These are phyloP conservation scores for Macquaria ambigua DNA, from an alignment of 2,113 vertebrate genomes.

Conservation along the genomic window DNA sequence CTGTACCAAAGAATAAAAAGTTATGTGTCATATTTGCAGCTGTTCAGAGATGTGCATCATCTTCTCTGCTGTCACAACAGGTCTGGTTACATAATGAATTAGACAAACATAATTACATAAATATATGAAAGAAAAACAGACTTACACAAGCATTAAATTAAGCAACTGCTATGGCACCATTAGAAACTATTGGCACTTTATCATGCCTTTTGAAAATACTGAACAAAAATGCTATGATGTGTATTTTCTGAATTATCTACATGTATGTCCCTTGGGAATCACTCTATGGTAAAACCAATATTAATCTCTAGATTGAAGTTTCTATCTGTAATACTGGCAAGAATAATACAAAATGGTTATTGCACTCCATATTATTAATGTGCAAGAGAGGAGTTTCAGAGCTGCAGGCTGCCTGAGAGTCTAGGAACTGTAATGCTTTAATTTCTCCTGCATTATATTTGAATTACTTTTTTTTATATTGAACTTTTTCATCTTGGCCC, in stretches of 20 bases:
- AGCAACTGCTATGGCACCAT: neutral
- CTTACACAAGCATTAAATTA: neutral
- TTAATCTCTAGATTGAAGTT: slow-evolving; percentile 14
- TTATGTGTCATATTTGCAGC: slow-evolving; percentile 42
- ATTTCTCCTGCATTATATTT: slow-evolving; percentile 19
- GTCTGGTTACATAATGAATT: slow-evolving; percentile 44
- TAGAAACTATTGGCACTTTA: neutral
- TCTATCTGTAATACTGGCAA: neutral
- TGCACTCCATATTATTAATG: slow-evolving; percentile 47
- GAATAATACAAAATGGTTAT: slow-evolving; percentile 22
- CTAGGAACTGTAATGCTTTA: slow-evolving; percentile 10
- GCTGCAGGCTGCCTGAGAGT: slow-evolving; percentile 17
- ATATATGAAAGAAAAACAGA: neutral
- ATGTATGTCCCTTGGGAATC: neutral
- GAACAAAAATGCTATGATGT: neutral
- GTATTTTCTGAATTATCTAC: slow-evolving; percentile 1
- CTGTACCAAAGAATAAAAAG: slow-evolving; percentile 18
- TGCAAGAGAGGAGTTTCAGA: neutral
- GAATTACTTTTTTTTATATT: neutral
- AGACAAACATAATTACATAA: slow-evolving; percentile 18
- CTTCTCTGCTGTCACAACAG: slow-evolving; percentile 21
- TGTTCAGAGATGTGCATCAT: slow-evolving; percentile 43
- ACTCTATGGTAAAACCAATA: slow-evolving; percentile 1
- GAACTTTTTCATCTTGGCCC: neutral
- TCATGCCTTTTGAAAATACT: neutral